Percentiles rank a stretch among this genome's conserved stretches.
Conservation (phyloP, 30 jellyfish, hydroid and myxozoan genomes). For the Cassiopea xamachana region DNA sequence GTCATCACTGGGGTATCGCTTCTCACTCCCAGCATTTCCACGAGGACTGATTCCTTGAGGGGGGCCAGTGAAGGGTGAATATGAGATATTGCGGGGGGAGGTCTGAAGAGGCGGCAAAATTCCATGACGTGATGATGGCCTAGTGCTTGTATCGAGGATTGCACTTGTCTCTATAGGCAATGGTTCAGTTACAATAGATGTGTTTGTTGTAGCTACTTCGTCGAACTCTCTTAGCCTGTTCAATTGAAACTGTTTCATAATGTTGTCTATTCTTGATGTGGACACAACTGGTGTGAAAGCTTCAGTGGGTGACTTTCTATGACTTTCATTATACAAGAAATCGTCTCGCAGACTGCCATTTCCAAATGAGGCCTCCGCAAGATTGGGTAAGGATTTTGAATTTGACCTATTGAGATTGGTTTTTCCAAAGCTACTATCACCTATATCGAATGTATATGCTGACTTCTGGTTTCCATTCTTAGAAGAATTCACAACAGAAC, state of each 20-base stretch:
- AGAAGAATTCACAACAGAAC: neutral
- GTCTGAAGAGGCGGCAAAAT: slow-evolving; percentile 31
- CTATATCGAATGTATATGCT: neutral
- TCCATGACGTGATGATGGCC: slow-evolving; percentile 34
- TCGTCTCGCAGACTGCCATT: neutral
- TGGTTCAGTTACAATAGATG: neutral
- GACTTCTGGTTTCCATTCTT: neutral
- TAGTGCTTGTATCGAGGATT: neutral
- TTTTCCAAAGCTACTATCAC: neutral
- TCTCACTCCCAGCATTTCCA: neutral
- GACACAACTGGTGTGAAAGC: slow-evolving; percentile 52
- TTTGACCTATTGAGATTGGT: slow-evolving; percentile 53
- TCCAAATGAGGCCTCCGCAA: slow-evolving; percentile 28
- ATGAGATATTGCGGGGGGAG: neutral
- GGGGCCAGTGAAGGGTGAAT: neutral
- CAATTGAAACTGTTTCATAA: slow-evolving; percentile 87
- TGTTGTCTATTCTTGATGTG: slow-evolving; percentile 78
- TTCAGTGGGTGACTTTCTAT: slow-evolving; percentile 1
- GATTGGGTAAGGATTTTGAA: slow-evolving; percentile 81
- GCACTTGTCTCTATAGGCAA: neutral
- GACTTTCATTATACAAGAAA: neutral
- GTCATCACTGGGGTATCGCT: slow-evolving; percentile 16
- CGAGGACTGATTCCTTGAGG: neutral
- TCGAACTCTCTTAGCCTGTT: slow-evolving; percentile 68
- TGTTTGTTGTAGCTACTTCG: neutral